These are phyloP conservation scores for Paguma larvata DNA, from an alignment of 2,797 vertebrate genomes.

Conservation along the genomic window DNA sequence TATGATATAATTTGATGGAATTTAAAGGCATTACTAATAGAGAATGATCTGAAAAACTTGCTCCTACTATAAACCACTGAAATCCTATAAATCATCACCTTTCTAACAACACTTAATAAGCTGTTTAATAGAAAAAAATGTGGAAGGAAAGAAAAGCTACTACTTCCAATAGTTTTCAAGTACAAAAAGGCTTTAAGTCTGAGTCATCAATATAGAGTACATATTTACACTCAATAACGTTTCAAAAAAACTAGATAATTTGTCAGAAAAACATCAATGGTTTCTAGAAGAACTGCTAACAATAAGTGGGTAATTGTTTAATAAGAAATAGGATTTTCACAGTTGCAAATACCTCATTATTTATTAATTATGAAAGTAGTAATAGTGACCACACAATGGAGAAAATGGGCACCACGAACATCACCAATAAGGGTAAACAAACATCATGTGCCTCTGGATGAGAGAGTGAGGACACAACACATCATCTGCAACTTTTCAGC, in stretches of 20 bases:
- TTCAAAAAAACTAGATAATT: background rate
- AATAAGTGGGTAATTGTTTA: background rate
- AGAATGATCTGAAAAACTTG: background rate
- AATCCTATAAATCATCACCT: background rate
- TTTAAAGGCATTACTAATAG: background rate
- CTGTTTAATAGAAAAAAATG: background rate
- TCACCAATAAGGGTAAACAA: background rate
- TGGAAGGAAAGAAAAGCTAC: background rate
- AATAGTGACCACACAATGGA: background rate
- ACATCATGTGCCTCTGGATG: background rate
- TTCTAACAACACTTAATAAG: background rate
- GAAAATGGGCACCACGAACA: background rate
- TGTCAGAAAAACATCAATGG: background rate
- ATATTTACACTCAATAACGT: background rate
- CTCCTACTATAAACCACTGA: background rate
- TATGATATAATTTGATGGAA: conserved; percentile 50
- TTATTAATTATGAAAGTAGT: background rate
- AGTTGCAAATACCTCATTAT: background rate
- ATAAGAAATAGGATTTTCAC: background rate
- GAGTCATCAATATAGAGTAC: background rate
- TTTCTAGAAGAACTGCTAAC: background rate
- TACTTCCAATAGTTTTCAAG: background rate
- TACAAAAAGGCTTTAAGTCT: background rate
- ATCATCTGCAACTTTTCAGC: background rate
- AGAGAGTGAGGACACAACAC: background rate